These are phyloP conservation scores for Cyclina sinensis DNA, from an alignment of 1,140 invertebrate species.

Conservation along the genomic window DNA sequence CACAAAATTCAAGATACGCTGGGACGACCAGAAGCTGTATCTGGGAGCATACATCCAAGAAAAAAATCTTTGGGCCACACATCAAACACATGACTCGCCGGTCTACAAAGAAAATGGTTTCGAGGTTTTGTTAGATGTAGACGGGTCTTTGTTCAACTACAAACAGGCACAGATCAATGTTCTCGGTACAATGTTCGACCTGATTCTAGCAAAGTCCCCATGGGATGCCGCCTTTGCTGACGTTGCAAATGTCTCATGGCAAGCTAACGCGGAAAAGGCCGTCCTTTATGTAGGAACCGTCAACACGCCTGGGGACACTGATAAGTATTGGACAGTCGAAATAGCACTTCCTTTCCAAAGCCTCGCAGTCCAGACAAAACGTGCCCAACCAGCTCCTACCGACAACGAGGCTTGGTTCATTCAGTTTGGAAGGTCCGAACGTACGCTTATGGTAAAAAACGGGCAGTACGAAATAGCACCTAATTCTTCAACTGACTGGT, in stretches of 20 bases:
- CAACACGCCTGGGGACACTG: constrained; percentile 20
- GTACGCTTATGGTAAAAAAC: not conserved
- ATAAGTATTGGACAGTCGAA: constrained; percentile 48
- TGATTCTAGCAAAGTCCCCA: constrained; percentile 6
- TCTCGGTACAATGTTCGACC: constrained; percentile 18
- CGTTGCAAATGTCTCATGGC: not conserved
- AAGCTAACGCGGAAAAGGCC: constrained; percentile 17
- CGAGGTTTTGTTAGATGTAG: constrained; percentile 16
- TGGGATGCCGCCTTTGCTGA: not conserved
- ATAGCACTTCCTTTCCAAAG: constrained; percentile 20
- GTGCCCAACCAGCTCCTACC: not conserved
- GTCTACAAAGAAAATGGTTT: constrained; percentile 27
- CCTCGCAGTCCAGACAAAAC: not conserved
- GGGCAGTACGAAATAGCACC: not conserved
- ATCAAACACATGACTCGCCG: not conserved
- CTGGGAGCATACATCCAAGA: constrained; percentile 74
- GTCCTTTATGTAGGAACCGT: constrained; percentile 14
- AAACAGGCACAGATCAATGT: constrained; percentile 10
- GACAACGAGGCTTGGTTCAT: constrained; percentile 53
- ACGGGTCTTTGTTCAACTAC: constrained; percentile 27
- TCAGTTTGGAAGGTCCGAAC: constrained; percentile 41
- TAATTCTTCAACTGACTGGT: constrained; percentile 34
- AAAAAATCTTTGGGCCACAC: constrained; percentile 70
- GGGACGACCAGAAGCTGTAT: constrained; percentile 72
- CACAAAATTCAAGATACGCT: constrained; percentile 74